Evolutionary conservation across 2,797 vertebrate genomes (phyloP).

Genomic region (Gymnothorax javanicus): DNA sequence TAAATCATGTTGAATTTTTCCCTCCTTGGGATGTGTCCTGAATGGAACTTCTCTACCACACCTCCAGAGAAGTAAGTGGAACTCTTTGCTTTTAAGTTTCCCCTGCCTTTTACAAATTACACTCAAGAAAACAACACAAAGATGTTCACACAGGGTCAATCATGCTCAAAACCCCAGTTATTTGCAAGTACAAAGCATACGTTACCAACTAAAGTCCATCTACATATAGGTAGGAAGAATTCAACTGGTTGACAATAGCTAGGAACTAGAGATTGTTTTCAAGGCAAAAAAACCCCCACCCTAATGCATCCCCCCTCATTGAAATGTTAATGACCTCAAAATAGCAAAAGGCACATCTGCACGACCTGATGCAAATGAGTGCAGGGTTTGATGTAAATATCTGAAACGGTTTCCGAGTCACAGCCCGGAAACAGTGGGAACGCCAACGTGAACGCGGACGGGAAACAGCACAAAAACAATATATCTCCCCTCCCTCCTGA

Average conservation of each 20-base stretch:
- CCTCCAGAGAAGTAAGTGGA: not conserved
- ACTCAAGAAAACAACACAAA: not conserved
- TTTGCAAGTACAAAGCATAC: not conserved
- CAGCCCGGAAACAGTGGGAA: no score
- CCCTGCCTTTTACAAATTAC: not conserved
- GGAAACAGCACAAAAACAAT: no score
- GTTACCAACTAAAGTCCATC: not conserved
- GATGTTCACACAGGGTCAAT: not conserved
- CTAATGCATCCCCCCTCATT: no score
- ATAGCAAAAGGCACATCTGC: no score
- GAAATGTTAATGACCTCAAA: no score
- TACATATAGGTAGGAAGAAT: not conserved
- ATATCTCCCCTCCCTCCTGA: no score
- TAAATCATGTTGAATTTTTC: not conserved
- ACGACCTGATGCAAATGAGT: no score
- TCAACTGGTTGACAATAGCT: not conserved
- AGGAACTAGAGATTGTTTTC: no score
- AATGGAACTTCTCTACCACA: not conserved
- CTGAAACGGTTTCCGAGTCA: no score
- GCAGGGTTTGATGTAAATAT: no score
- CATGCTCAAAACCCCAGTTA: not conserved
- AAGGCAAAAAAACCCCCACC: no score
- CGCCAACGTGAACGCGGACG: no score
- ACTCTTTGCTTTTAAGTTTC: not conserved
- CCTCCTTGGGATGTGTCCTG: constrained; percentile 1